Conservation (phyloP, 2,113 vertebrate species). For the Chlamydotis undulata region DNA sequence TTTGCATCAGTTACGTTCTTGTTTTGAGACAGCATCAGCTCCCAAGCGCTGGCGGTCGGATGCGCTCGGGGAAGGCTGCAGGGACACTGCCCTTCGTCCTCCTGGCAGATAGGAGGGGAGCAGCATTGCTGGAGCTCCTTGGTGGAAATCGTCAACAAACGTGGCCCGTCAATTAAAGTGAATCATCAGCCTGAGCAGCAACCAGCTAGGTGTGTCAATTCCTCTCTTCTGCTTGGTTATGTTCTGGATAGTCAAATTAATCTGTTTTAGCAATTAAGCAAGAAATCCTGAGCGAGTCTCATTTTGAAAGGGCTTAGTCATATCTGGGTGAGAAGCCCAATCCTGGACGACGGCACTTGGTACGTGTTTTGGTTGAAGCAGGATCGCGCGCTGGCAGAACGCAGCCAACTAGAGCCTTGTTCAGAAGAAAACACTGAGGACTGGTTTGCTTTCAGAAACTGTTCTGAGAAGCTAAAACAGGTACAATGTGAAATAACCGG, state of each 20-base stretch:
- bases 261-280: constrained; percentile 42
- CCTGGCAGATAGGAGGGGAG: neutral
- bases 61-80: rapidly evolving
- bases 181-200: constrained; percentile 13
- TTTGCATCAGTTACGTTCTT: neutral
- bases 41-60: rapidly evolving
- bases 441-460: neutral
- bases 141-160: neutral
- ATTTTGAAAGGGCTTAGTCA: neutral
- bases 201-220: constrained; percentile 25
- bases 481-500: neutral
- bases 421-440: neutral
- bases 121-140: neutral
- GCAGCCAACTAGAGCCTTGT: neutral
- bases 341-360: neutral
- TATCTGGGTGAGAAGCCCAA: constrained; percentile 18
- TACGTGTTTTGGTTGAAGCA: neutral
- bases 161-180: neutral
- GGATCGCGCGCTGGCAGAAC: neutral
- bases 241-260: neutral
- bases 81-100: rapidly evolving
- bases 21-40: neutral
- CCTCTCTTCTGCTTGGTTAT: constrained; percentile 8
- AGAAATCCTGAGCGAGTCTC: neutral
- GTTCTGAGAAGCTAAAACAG: neutral